Base-by-base conservation (phyloP, 2,888 invertebrate genomes). In the Drosophila infuscata region DNA sequence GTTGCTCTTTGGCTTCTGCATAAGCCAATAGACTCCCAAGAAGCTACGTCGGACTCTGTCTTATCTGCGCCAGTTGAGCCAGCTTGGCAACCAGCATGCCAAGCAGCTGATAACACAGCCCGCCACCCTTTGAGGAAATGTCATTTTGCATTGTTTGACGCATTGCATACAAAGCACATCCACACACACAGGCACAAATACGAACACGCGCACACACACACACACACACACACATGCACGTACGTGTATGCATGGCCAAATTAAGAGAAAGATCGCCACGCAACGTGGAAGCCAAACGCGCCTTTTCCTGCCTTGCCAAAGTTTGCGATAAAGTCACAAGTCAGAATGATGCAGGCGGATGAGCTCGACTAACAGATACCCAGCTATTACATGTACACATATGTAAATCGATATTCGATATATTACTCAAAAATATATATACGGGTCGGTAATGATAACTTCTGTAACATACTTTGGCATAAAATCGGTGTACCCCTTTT, bases 231-330 rank as follows among this genome's bases (percentile, higher is more conserved):
- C 43, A 62, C 29, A 56, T 46, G 15, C 53, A n/a, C 29, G 36
- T 48, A 54, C 38, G 36, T 20, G 38, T 41, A 11, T 25, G 46
- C 51, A 59, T 57, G 46, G 25, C 25, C 46, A 46, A 79, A 65
- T 73, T 68, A 53, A 56, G 33, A 57, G 33, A 69, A 66, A 70
- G 64, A 77, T 60, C 56, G 58, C 56, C 52, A 67, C 59, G 63
- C 85, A 85, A 83, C 76, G 84, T 80, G 82, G 76, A 76, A 64
- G 46, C 52, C 49, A 79, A 86, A 25, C 82, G 82, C 87, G 87
- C 84, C 87, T 84, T 76, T 85, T 85, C 84, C 84, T 87, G 87
- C 81, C 73, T 68, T 66, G 80, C 82, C 84, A 80, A 84, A 84
- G 82, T 87, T 87, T 84, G 78, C 82, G 87, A 85, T 87, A 87